phyloP scores from a whole-genome alignment of 1,140 invertebrate genomes.

The Calephelis virginiensis region DNA sequence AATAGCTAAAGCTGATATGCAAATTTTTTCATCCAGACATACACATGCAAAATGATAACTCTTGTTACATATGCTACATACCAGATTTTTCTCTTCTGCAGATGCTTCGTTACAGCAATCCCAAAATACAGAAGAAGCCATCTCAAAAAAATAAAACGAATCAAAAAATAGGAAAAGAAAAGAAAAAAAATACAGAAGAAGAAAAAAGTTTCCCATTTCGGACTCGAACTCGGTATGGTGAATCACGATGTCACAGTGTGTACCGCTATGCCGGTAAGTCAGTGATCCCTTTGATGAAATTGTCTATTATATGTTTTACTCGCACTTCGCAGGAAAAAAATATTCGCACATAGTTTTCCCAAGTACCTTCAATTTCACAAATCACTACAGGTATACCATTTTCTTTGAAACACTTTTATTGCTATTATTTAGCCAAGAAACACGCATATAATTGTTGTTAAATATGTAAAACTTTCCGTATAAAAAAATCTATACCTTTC shows the following conservation, averaged over 20 bases:
- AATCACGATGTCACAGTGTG: background rate
- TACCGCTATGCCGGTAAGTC: background rate
- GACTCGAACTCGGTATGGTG: background rate
- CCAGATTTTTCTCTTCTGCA: background rate
- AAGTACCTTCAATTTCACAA: background rate
- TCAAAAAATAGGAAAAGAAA: too few relatives aligned
- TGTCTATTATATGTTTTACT: background rate
- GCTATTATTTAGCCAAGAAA: background rate
- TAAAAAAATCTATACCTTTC: too few relatives aligned
- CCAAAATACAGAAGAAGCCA: background rate
- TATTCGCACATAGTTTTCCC: background rate
- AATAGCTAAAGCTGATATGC: background rate
- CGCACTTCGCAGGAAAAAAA: background rate
- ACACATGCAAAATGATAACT: background rate
- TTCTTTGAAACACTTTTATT: background rate
- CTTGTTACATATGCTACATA: background rate
- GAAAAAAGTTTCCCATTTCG: fast-evolving
- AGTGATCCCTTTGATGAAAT: background rate
- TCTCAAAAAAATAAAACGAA: background rate
- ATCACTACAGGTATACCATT: background rate
- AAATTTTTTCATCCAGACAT: background rate
- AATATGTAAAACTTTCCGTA: too few relatives aligned
- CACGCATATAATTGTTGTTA: too few relatives aligned
- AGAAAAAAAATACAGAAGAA: too few relatives aligned
- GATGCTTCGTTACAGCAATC: background rate